These are phyloP conservation scores for Heliconius nattereri DNA, from an alignment of 1,140 invertebrate genomes.

Conservation along the genomic window DNA sequence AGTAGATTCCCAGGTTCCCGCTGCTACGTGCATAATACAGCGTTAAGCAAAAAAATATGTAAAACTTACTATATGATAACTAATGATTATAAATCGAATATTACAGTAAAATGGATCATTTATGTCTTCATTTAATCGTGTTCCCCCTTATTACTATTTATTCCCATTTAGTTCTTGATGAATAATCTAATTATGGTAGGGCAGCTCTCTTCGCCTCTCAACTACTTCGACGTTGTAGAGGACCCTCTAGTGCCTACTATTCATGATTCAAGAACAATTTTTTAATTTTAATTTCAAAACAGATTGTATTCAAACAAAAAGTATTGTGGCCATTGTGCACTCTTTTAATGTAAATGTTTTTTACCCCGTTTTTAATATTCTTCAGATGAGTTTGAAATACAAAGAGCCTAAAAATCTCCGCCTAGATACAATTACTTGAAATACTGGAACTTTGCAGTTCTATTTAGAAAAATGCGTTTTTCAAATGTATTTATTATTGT, in stretches of 20 bases:
- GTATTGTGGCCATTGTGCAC: constrained; percentile 8
- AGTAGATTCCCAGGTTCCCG: too few relatives aligned
- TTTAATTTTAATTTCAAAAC: constrained; percentile 13
- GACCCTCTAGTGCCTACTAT: not conserved
- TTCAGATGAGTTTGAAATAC: constrained; percentile 10
- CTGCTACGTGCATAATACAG: too few relatives aligned
- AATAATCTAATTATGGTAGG: not conserved
- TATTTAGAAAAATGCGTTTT: not conserved
- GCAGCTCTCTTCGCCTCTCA: not conserved
- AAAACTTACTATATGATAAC: too few relatives aligned
- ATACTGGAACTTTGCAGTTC: not conserved
- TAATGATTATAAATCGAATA: not conserved
- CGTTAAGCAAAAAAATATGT: too few relatives aligned
- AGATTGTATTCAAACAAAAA: constrained; percentile 14
- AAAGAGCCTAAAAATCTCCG: not conserved
- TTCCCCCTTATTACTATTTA: not conserved
- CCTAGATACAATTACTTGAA: constrained; percentile 5
- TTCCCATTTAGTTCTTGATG: not conserved
- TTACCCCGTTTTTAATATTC: constrained; percentile 14
- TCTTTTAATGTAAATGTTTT: constrained; percentile 11
- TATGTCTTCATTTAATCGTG: not conserved
- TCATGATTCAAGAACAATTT: constrained; percentile 1
- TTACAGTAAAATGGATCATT: not conserved
- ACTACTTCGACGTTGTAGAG: constrained; percentile 6
- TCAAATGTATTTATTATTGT: not conserved